These are phyloP conservation scores for Podarcis siculus DNA, from an alignment of 2,797 vertebrate genomes.

Conservation along the genomic window DNA sequence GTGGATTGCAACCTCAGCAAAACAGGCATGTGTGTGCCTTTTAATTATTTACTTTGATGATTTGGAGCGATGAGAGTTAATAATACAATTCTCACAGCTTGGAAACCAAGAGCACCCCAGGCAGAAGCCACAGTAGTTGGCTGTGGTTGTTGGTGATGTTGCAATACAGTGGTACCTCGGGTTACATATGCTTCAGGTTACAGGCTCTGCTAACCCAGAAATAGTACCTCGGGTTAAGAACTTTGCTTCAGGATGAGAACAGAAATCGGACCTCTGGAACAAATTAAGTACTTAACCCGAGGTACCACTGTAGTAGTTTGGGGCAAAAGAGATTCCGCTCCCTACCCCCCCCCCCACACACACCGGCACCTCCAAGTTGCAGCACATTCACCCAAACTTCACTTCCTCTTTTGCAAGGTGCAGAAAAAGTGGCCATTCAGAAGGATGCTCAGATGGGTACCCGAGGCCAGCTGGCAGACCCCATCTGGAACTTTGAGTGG, in stretches of 20 bases:
- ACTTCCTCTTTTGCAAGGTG: background rate
- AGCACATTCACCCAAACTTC: background rate
- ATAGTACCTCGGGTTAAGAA: too few species aligned
- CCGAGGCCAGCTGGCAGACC: background rate
- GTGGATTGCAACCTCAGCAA: background rate
- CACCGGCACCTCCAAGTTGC: background rate
- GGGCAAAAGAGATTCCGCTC: background rate
- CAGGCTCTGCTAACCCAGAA: too few species aligned
- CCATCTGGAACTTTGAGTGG: background rate
- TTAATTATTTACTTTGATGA: constrained; percentile 11
- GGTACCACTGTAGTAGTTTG: background rate
- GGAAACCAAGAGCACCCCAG: background rate
- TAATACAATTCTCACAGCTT: constrained; percentile 2
- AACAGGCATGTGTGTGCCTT: background rate
- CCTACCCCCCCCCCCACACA: background rate
- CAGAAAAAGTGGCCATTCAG: background rate
- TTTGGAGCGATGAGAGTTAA: background rate
- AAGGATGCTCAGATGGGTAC: background rate
- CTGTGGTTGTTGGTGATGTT: background rate
- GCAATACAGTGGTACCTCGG: background rate
- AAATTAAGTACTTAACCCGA: too few species aligned
- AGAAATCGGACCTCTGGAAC: too few species aligned
- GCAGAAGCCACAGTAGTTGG: constrained; percentile 1
- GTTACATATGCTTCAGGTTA: too few species aligned
- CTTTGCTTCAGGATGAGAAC: too few species aligned